Evolutionary conservation across 2,888 invertebrate species (phyloP).

Genomic region (Heteromurus nitidus): DNA sequence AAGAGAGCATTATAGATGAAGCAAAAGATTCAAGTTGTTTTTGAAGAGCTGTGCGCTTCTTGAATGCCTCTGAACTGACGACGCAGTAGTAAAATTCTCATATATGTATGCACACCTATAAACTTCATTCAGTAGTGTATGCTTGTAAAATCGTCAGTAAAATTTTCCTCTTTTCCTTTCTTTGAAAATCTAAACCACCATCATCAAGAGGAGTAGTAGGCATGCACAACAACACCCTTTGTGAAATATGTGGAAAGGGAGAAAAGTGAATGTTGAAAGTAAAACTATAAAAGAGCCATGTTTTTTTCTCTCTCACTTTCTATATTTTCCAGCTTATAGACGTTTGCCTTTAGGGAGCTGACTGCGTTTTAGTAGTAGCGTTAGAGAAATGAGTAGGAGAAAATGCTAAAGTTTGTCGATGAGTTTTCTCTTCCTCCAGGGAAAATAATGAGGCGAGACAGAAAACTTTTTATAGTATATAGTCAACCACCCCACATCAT

Average conservation of each 20-base stretch:
- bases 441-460: conserved; percentile 66
- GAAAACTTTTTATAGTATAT: conserved; percentile 46
- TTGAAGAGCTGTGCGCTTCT: conserved; percentile 35
- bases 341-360: background rate
- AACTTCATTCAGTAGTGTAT: too few species aligned
- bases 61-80: conserved; percentile 31
- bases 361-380: background rate
- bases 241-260: conserved; percentile 31
- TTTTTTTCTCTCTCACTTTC: conserved; percentile 12
- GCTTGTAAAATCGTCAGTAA: too few species aligned
- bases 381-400: conserved; percentile 23
- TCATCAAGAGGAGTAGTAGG: conserved; percentile 6
- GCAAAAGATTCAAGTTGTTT: conserved; percentile 45
- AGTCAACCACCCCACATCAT: conserved; percentile 49
- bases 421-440: conserved; percentile 69
- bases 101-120: background rate
- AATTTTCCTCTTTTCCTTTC: conserved; percentile 45
- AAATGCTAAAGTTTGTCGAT: conserved; percentile 67
- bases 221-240: conserved; percentile 23
- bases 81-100: background rate
- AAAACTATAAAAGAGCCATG: conserved; percentile 21
- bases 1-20: conserved; percentile 35
- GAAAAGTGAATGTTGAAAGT: conserved; percentile 27
- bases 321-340: background rate
- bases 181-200: conserved; percentile 45